Conservation (phyloP, 2,888 invertebrate genomes). For the Dasysyrphus tricinctus region DNA sequence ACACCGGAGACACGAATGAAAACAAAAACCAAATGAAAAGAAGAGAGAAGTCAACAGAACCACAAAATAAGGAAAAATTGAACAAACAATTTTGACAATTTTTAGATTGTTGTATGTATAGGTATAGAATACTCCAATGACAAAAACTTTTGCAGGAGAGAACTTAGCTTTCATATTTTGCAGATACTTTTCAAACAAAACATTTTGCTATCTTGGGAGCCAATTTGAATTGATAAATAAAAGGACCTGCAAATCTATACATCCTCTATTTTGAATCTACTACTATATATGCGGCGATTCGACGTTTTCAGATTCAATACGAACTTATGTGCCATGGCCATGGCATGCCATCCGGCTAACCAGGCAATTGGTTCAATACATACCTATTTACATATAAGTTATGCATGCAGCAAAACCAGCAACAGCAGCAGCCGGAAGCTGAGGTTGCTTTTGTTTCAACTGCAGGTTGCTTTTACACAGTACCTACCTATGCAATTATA, state of each 20-base stretch:
- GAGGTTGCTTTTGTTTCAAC: not conserved
- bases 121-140: constrained; percentile 11
- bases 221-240: constrained; percentile 74
- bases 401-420: constrained; percentile 24
- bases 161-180: constrained; percentile 53
- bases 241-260: constrained; percentile 24
- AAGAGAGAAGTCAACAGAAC: constrained; percentile 19
- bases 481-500: constrained; percentile 17
- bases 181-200: constrained; percentile 54
- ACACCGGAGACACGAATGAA: not conserved
- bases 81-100: constrained; percentile 52
- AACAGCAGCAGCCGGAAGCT: not conserved
- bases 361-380: constrained; percentile 47
- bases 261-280: not conserved
- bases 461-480: constrained; percentile 26
- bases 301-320: not conserved
- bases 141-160: constrained; percentile 14
- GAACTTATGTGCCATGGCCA: not conserved
- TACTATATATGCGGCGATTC: not conserved
- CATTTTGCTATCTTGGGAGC: constrained; percentile 62
- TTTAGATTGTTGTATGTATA: constrained; percentile 38
- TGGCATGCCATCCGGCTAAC: constrained; percentile 15
- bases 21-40: constrained; percentile 29
- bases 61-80: constrained; percentile 13
- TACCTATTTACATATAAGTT: not conserved